These are phyloP conservation scores for Chionodraco myersi DNA, from an alignment of 2,113 vertebrate species.

Conservation along the genomic window DNA sequence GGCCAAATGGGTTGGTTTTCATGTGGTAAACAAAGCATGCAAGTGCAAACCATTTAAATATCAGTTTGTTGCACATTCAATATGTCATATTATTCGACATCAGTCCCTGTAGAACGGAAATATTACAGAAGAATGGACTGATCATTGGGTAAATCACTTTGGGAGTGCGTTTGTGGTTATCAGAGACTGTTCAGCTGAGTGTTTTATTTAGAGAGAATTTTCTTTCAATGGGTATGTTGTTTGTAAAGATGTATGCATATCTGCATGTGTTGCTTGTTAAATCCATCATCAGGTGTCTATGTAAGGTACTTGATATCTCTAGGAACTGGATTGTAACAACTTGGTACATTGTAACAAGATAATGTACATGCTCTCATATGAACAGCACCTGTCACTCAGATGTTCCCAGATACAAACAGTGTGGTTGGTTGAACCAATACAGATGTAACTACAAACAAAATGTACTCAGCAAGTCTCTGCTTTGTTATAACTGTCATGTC, in stretches of 20 bases:
- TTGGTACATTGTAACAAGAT: not conserved
- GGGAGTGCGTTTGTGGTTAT: not conserved
- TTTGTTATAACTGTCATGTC: not conserved
- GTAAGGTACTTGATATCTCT: not conserved
- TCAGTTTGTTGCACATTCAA: conserved; percentile 1
- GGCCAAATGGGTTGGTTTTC: not conserved
- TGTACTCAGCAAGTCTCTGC: conserved; percentile 5
- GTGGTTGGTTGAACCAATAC: not conserved
- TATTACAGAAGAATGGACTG: not conserved
- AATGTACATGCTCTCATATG: not conserved
- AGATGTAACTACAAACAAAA: not conserved
- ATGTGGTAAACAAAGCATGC: not conserved
- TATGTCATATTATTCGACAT: not conserved
- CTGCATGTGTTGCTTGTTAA: not conserved
- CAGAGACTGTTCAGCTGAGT: not conserved
- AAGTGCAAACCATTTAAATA: not conserved
- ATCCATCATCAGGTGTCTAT: not conserved
- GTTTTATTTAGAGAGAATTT: not conserved
- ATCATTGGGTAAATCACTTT: not conserved
- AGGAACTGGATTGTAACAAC: not conserved
- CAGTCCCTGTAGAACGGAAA: too few relatives aligned
- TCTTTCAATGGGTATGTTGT: not conserved
- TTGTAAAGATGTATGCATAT: not conserved
- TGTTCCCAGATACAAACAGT: not conserved
- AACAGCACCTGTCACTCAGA: not conserved